A percentile compares a stretch with the other conserved stretches of the same genome.
phyloP scores from a whole-genome alignment of 64 coral and sea anemone species.

The Dendrophyllia cribrosa region DNA sequence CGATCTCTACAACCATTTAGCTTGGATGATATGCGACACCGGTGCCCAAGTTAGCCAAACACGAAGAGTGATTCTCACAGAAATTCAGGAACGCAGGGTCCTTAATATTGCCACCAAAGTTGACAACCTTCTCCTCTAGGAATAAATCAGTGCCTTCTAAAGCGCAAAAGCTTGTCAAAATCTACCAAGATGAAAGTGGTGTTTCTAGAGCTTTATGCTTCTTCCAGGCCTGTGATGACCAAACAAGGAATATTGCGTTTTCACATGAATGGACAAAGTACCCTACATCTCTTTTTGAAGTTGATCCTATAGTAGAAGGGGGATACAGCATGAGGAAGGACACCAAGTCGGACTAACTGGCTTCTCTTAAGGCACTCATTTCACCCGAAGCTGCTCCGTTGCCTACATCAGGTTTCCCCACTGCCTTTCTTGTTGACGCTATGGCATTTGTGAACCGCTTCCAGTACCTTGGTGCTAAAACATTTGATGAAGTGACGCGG shows the following conservation, averaged over 20 bases:
- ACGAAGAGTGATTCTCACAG: constrained; percentile 19
- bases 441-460: constrained; percentile 45
- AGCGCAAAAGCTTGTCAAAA: constrained; percentile 44
- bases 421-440: constrained; percentile 35
- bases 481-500: background rate
- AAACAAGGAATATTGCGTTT: constrained; percentile 39
- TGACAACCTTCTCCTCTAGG: constrained; percentile 48
- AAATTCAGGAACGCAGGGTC: constrained; percentile 22
- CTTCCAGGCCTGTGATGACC: constrained; percentile 10
- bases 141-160: constrained; percentile 37
- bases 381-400: background rate
- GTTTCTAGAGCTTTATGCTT: constrained; percentile 50
- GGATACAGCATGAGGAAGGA: constrained; percentile 28
- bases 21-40: background rate
- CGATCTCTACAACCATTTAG: constrained; percentile 22
- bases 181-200: constrained; percentile 36
- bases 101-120: constrained; percentile 39
- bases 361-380: background rate
- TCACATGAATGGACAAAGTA: constrained; percentile 58
- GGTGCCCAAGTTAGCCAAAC: no score
- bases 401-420: background rate
- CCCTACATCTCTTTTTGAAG: constrained; percentile 50
- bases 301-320: constrained; percentile 28
- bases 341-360: constrained; percentile 2
- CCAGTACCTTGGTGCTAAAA: constrained; percentile 26